A percentile compares a stretch with the other conserved stretches of the same genome.
phyloP scores from a whole-genome alignment of 2,888 invertebrate genomes.

The Agriopis marginaria region DNA sequence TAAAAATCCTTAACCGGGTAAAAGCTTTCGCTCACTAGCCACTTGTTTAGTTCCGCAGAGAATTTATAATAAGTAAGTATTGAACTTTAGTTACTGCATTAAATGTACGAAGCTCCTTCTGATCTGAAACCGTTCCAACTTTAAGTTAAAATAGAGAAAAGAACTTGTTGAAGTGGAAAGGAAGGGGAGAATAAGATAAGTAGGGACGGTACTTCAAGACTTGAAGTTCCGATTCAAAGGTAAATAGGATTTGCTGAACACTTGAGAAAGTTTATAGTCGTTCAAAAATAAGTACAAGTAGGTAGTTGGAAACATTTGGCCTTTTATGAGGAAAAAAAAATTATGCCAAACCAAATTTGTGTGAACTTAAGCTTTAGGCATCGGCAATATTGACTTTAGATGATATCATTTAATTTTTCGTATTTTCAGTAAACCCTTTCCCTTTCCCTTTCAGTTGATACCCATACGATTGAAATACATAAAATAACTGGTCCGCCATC shows the following conservation, averaged over 20 bases:
- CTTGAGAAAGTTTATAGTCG: slow-evolving; percentile 5
- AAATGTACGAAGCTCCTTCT: background rate
- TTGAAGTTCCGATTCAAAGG: slow-evolving; percentile 15
- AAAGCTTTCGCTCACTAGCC: too few species aligned
- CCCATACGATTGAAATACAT: too few species aligned
- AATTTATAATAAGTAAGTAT: too few species aligned
- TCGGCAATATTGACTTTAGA: too few species aligned
- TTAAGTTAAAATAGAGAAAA: slow-evolving; percentile 14
- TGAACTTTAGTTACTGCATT: background rate
- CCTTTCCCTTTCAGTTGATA: too few species aligned
- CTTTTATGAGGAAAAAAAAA: background rate
- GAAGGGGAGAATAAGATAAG: background rate
- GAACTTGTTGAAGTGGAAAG: slow-evolving; percentile 13
- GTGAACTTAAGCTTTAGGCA: too few species aligned
- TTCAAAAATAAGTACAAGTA: slow-evolving; percentile 5
- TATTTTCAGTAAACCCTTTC: too few species aligned
- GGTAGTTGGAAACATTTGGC: slow-evolving; percentile 2
- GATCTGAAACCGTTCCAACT: slow-evolving; percentile 12
- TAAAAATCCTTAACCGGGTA: too few species aligned
- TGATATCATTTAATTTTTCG: too few species aligned
- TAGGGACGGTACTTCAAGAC: background rate
- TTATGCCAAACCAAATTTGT: too few species aligned
- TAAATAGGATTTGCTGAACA: slow-evolving; percentile 19
- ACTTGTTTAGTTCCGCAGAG: too few species aligned
- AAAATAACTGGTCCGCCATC: too few species aligned